Conservation (phyloP, 1,140 invertebrate species). For the Lepidotrigona ventralis region DNA sequence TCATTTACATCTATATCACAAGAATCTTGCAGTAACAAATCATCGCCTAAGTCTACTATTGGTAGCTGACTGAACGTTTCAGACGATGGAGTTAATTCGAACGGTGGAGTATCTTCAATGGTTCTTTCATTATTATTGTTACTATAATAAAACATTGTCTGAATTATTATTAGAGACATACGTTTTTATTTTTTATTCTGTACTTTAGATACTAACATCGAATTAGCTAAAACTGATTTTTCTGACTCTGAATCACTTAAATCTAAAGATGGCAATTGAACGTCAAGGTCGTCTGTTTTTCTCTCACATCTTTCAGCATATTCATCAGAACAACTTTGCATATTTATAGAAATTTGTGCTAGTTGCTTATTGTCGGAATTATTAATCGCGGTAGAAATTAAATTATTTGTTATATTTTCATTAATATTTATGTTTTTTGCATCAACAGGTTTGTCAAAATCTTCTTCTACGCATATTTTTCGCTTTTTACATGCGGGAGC, state of each 20-base stretch:
- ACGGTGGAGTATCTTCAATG: constrained; percentile 8
- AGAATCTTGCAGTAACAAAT: constrained; percentile 64
- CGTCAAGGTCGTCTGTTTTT: neutral
- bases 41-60: constrained; percentile 73
- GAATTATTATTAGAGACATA: neutral
- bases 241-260: constrained; percentile 71
- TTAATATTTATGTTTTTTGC: neutral
- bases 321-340: neutral
- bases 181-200: neutral
- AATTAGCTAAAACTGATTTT: neutral
- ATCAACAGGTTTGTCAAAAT: constrained; percentile 20
- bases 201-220: constrained; percentile 10
- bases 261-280: constrained; percentile 35
- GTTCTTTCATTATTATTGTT: neutral
- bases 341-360: neutral
- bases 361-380: neutral
- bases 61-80: constrained; percentile 72
- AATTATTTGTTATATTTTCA: neutral
- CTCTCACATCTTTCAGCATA: neutral
- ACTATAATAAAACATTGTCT: neutral
- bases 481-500: constrained; percentile 61
- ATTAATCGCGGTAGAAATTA: neutral
- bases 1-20: constrained; percentile 14
- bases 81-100: neutral
- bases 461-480: constrained; percentile 54